Evolutionary conservation across 2,797 vertebrate species (phyloP), one percentile per base, ranked within the genome.

Genomic region (Acropternis orthonyx): DNA sequence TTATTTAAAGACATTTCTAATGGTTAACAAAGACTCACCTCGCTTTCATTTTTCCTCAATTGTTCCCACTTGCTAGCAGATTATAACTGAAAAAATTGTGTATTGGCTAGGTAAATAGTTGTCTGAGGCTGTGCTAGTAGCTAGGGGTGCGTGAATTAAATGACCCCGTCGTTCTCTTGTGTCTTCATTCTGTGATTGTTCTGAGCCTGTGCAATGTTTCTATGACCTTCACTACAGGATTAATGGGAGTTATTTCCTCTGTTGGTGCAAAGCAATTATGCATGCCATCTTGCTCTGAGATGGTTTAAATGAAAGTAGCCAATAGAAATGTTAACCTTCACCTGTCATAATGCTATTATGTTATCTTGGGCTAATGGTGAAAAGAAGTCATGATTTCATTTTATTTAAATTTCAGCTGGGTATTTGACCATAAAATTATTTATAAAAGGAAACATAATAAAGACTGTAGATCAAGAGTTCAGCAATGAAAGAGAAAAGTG

Each of bases 341-440:
- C 93, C 91, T 95, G 78, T 92, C 91, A 84, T 95, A 93, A 89
- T 89, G 89, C 83, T 92, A 86, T 85, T 97, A 95, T 90, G 72
- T 95, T 94, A 93, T 94, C 89, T 83, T 85, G 54, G 67, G 37
- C 55, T 96, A 94, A 96, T 89, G 79, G 92, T 85, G 66, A 89
- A 93, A 95, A 89, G 92, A 97, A 97, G 89, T 84, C 75, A 86
- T 77, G 72, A 94, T 96, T 95, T 86, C 82, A 91, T 97, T 96
- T 95, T 88, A 93, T 97, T 96, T 90, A 92, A 94, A 89, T 95
- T 95, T 97, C 84, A 85, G 66, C 76, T 86, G 78, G 63, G 80
- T 90, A 77, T 97, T 94, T 95, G 93, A 94, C 94, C 93, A 88
- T 93, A 95, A 95, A 90, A 93, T 90, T 92, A 92, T 95, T 94